Base-by-base conservation (phyloP, 2,888 invertebrate species). In the Oscheius sp. region DNA sequence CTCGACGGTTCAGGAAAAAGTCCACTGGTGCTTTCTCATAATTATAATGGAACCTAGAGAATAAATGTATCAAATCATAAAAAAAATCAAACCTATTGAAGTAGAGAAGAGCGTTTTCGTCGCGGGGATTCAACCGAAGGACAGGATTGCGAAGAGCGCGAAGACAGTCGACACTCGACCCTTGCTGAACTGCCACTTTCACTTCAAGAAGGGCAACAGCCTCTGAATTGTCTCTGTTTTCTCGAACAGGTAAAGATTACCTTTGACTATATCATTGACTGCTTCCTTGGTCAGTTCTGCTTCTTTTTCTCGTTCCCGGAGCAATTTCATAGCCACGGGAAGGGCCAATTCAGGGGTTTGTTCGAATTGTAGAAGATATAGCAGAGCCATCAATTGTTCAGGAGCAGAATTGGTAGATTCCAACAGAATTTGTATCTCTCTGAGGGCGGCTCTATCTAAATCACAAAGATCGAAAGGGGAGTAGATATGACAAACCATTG, bases 141-240 rank as follows among this genome's bases (percentile, higher is more conserved):
- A 71, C 55, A 13, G 79, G 80, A 49, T 81, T 76, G 53, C 59
- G 69, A 9, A 85, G 78, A 5, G 83, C 75, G 16, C 76, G 73
- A 53, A 82, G 74, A 1, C 79, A 73, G 55, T 83, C 84, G 72
- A 78, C 81, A 12, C 78, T 78, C 9, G 81, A 78, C 7, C 83
- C 84, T 56, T 83, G 83, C 43, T 80, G 80, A 9, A 80, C 84
- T 1, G 80, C 80, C 23, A 84, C 76, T 45, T 73, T 71, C 16
- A 85, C 81, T 68, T 84, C 84, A 0, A 81, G 76, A 5, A 82
- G 73, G 9, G 82, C 83, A 52, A 84, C 82, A 25, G 77, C 78
- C 35, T 35, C 35, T 35, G 35, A 35, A 35, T 6, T 6, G 35
- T 9, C 35, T 6, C 9, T 35, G 9, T 3, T 9, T 35, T 35